phyloP scores from a whole-genome alignment of 2,888 invertebrate genomes.

The Acleris literana region DNA sequence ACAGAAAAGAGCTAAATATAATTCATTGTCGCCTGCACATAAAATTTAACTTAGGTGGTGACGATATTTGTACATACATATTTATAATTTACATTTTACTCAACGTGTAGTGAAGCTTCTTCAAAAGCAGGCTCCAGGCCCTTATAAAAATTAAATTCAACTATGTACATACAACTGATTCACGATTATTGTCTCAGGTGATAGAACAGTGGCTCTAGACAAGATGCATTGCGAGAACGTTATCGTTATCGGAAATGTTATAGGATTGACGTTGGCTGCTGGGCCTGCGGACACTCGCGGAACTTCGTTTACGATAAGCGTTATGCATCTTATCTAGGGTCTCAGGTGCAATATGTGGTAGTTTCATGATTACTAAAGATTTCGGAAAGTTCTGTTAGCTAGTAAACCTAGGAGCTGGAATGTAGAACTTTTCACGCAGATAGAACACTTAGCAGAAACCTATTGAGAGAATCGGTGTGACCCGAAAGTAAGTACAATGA shows the following conservation, averaged over 20 bases:
- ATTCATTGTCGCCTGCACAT: constrained; percentile 46
- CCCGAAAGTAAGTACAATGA: background rate
- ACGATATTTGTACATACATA: constrained; percentile 15
- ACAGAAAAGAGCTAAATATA: constrained; percentile 55
- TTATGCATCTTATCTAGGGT: too few species aligned
- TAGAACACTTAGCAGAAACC: constrained; percentile 19
- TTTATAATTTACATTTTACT: constrained; percentile 32
- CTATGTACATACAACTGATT: constrained; percentile 37
- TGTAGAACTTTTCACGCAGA: constrained; percentile 53
- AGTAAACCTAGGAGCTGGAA: constrained; percentile 51
- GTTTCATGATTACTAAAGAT: constrained; percentile 34
- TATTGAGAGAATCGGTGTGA: too few species aligned
- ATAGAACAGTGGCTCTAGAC: background rate
- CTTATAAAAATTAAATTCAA: constrained; percentile 32
- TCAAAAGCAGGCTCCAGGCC: constrained; percentile 45
- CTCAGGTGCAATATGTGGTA: constrained; percentile 35
- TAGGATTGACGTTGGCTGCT: too few species aligned
- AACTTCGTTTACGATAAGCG: too few species aligned
- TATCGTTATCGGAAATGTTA: too few species aligned
- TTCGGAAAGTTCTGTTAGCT: constrained; percentile 16
- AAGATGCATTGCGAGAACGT: too few species aligned
- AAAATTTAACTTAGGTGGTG: constrained; percentile 40
- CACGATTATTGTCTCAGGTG: constrained; percentile 32
- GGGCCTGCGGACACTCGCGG: too few species aligned
- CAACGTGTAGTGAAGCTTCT: constrained; percentile 36